phyloP scores from a whole-genome alignment of 2,888 invertebrate genomes.

The Drosophila phalerata region DNA sequence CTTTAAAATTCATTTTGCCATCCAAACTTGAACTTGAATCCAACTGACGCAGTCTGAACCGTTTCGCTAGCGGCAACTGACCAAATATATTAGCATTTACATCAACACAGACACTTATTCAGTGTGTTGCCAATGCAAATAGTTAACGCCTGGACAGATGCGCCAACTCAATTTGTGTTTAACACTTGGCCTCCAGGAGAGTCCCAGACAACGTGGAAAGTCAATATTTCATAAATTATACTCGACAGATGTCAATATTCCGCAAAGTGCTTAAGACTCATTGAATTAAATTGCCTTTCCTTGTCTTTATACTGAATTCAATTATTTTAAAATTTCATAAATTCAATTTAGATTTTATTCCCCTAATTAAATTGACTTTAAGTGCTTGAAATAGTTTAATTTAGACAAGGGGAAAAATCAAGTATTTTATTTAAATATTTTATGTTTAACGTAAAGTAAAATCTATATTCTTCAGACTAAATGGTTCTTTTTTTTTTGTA shows the following conservation, averaged over 20 bases:
- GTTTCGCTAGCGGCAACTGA: constrained; percentile 33
- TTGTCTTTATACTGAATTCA: not conserved
- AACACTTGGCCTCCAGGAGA: constrained; percentile 15
- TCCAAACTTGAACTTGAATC: constrained; percentile 55
- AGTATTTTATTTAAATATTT: no score
- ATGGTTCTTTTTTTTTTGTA: no score
- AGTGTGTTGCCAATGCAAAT: constrained; percentile 39
- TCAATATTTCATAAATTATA: constrained; percentile 33
- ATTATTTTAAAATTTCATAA: not conserved
- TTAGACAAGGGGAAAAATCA: not conserved
- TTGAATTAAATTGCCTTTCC: constrained; percentile 1
- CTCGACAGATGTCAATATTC: constrained; percentile 24
- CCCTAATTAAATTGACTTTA: not conserved
- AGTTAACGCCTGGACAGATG: constrained; percentile 42
- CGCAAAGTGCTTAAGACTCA: constrained; percentile 10
- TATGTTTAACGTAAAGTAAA: no score
- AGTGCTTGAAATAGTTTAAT: not conserved
- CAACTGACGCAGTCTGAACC: constrained; percentile 22
- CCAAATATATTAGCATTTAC: constrained; percentile 46
- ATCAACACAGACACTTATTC: constrained; percentile 16
- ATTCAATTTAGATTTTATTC: not conserved
- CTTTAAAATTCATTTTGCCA: constrained; percentile 44
- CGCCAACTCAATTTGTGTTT: constrained; percentile 39
- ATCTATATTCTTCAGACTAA: no score
- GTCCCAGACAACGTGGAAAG: constrained; percentile 2